These are phyloP conservation scores for Boulengeromyrus knoepffleri DNA, from an alignment of 2,113 vertebrate species.

Conservation along the genomic window DNA sequence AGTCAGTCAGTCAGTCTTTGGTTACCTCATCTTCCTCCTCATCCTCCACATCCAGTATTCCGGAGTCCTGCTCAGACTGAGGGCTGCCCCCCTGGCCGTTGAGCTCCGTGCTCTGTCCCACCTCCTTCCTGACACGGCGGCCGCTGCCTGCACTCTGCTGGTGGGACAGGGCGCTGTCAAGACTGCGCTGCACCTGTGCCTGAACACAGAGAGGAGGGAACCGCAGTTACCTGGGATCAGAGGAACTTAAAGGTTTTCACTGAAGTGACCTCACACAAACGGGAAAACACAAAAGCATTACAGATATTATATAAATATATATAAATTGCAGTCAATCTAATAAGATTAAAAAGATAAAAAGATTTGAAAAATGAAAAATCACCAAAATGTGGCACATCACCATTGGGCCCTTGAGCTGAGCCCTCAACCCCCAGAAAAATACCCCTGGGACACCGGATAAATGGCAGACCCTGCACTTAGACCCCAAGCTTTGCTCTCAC, in stretches of 20 bases:
- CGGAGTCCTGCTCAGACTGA: constrained; percentile 80
- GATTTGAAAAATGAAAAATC: neutral
- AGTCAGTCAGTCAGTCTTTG: too few species aligned
- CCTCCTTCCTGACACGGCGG: constrained; percentile 67
- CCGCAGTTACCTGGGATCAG: neutral
- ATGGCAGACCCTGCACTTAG: neutral
- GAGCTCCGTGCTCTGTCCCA: constrained; percentile 48
- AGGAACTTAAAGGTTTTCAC: neutral
- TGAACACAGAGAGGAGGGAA: constrained; percentile 38
- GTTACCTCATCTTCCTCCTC: constrained; percentile 70
- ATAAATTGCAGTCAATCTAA: neutral
- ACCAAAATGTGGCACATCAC: neutral
- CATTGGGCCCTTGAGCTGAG: neutral
- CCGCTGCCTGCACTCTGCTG: constrained; percentile 66
- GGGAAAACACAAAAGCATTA: neutral
- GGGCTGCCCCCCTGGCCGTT: constrained; percentile 71
- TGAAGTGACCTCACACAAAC: neutral
- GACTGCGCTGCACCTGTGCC: constrained; percentile 83
- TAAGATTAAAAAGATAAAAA: neutral
- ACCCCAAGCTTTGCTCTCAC: neutral
- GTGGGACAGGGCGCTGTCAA: constrained; percentile 73
- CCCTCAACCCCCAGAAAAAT: neutral
- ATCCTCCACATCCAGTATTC: constrained; percentile 86
- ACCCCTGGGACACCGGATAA: neutral
- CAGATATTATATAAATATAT: neutral